Conservation (phyloP, 2,113 vertebrate species). For the Brachyhypopomus occidentalis region DNA sequence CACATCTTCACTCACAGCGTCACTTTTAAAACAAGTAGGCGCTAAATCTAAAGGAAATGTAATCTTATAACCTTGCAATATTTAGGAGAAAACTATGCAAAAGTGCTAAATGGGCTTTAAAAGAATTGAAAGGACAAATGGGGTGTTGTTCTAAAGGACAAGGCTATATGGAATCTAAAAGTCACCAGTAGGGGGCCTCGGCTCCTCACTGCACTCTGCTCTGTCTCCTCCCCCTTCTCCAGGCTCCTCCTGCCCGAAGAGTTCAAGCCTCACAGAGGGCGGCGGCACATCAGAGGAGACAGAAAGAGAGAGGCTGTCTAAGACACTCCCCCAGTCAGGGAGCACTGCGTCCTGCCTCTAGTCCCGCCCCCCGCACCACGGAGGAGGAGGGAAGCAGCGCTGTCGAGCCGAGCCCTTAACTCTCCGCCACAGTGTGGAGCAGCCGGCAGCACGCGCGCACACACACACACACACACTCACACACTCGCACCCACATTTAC, state of each 20-base stretch:
- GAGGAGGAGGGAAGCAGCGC: constrained; percentile 64
- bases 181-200: constrained; percentile 79
- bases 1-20: constrained; percentile 64
- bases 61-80: neutral
- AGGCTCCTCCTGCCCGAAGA: constrained; percentile 67
- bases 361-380: constrained; percentile 73
- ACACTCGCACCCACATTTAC: constrained; percentile 59
- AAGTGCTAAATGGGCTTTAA: constrained; percentile 6
- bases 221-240: constrained; percentile 58
- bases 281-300: constrained; percentile 21
- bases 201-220: constrained; percentile 53
- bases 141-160: neutral
- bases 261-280: constrained; percentile 77
- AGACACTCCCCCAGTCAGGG: constrained; percentile 79
- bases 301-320: constrained; percentile 75
- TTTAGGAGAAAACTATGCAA: constrained; percentile 36
- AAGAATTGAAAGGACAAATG: neutral
- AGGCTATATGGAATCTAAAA: constrained; percentile 54
- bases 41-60: constrained; percentile 28
- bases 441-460: constrained; percentile 67
- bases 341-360: constrained; percentile 74
- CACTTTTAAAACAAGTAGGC: constrained; percentile 40
- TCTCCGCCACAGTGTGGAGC: constrained; percentile 73
- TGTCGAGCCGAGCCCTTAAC: constrained; percentile 73
- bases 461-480: constrained; percentile 55